These are phyloP conservation scores for Passer montanus DNA, from an alignment of 2,113 vertebrate species.

Conservation along the genomic window DNA sequence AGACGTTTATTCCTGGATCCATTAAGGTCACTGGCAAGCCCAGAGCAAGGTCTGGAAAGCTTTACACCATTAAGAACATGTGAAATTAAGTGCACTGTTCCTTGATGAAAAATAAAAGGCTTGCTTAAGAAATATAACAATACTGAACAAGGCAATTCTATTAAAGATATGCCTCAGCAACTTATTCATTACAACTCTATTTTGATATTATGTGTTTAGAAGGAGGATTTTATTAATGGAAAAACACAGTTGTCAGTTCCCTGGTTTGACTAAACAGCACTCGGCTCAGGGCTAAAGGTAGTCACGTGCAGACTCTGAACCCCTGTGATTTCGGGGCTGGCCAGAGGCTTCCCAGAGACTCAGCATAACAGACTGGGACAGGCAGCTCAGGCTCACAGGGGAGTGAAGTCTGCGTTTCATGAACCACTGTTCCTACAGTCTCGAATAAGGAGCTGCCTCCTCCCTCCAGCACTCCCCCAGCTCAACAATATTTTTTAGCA, in stretches of 20 bases:
- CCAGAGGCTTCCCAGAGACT: neutral
- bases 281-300: rapidly evolving
- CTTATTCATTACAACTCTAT: neutral
- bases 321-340: neutral
- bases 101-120: neutral
- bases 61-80: neutral
- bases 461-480: neutral
- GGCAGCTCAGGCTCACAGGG: neutral
- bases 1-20: neutral
- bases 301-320: neutral
- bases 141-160: neutral
- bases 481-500: neutral
- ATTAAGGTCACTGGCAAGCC: neutral
- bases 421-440: neutral
- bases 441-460: neutral
- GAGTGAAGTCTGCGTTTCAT: neutral
- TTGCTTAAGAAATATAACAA: neutral
- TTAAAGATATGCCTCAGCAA: neutral
- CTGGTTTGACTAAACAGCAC: neutral
- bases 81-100: neutral
- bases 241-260: neutral
- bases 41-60: neutral
- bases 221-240: neutral
- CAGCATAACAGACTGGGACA: neutral
- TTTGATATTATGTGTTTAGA: neutral